phyloP scores from a whole-genome alignment of 2,888 invertebrate species.

The Polyommatus icarus region DNA sequence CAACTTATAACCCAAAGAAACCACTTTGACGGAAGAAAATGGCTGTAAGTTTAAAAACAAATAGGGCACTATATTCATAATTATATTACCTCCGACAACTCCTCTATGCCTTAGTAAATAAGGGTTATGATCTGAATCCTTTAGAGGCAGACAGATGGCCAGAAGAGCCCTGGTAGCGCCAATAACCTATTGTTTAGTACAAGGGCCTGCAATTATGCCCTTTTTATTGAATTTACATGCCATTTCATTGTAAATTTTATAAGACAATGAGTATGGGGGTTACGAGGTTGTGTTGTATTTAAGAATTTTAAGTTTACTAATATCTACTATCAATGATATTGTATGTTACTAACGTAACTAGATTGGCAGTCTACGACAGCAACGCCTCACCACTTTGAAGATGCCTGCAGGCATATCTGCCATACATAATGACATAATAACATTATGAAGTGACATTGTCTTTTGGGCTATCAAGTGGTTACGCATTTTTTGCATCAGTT shows the following conservation, averaged over 20 bases:
- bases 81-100: neutral
- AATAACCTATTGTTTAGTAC: slow-evolving; percentile 64
- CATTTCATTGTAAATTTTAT: slow-evolving; percentile 48
- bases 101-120: neutral
- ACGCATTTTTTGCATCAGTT: no score
- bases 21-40: neutral
- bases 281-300: neutral
- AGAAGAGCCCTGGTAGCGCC: slow-evolving; percentile 62
- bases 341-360: no score
- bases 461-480: no score
- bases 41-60: slow-evolving; percentile 25
- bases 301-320: no score
- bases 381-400: no score
- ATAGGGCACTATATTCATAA: neutral
- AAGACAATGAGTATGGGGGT: slow-evolving; percentile 29
- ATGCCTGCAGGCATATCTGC: no score
- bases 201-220: slow-evolving; percentile 63
- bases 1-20: neutral
- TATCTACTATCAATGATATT: no score
- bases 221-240: slow-evolving; percentile 60
- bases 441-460: no score
- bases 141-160: slow-evolving; percentile 59
- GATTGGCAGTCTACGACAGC: no score
- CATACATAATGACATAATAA: no score
- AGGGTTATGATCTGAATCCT: neutral